Evolutionary conservation across 2,888 invertebrate genomes (phyloP).

Genomic region (Chironomus tentans): DNA sequence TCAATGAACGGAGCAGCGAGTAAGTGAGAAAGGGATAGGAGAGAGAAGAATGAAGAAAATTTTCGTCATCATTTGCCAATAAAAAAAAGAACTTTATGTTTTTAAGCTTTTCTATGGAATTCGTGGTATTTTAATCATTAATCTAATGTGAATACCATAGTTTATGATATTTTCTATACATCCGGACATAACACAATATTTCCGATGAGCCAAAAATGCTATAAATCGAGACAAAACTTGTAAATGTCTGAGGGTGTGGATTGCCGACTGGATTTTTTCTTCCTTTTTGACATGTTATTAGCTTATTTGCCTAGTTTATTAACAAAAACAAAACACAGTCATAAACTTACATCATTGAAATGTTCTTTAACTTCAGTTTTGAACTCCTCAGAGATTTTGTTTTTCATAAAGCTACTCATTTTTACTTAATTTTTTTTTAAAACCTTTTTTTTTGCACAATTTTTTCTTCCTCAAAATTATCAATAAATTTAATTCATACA

Average conservation of each 20-base stretch:
- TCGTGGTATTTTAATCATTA: neutral
- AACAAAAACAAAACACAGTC: neutral
- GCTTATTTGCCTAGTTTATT: neutral
- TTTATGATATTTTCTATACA: too few relatives aligned
- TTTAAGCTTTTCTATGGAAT: neutral
- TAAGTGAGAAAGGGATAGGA: too few relatives aligned
- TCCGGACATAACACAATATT: too few relatives aligned
- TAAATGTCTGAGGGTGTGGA: neutral
- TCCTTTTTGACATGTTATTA: too few relatives aligned
- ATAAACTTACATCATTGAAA: constrained; percentile 16
- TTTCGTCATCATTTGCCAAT: neutral
- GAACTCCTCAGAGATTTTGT: constrained; percentile 12
- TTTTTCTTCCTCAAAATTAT: neutral
- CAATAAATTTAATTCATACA: neutral
- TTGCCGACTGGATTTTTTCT: too few relatives aligned
- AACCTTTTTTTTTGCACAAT: neutral
- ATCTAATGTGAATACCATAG: too few relatives aligned
- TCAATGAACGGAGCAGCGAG: neutral
- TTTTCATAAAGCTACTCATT: neutral
- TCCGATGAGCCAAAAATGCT: too few relatives aligned
- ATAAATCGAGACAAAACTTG: too few relatives aligned
- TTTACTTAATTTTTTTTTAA: neutral
- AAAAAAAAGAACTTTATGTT: neutral
- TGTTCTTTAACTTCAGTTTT: constrained; percentile 17
- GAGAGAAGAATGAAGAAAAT: neutral